Conservation (phyloP, 1,140 invertebrate genomes). For the Aphis gossypii region DNA sequence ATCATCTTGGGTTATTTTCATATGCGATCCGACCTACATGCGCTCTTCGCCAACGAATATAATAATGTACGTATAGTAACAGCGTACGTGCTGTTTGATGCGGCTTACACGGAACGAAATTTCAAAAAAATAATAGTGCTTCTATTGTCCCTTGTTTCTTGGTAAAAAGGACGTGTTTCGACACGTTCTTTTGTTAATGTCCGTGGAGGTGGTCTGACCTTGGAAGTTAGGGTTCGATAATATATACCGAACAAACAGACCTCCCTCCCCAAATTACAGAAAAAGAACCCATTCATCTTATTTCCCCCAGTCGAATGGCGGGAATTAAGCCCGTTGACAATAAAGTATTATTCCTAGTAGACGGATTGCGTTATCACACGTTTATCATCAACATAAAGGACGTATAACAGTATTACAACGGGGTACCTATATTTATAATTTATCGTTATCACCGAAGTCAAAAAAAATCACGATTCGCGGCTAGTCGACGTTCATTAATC, state of each 20-base stretch:
- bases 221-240: slow-evolving; percentile 40
- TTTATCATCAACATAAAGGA: neutral
- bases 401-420: neutral
- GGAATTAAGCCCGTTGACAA: neutral
- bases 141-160: slow-evolving; percentile 45
- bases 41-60: neutral
- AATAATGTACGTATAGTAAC: neutral
- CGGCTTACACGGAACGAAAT: neutral
- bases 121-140: slow-evolving; percentile 4
- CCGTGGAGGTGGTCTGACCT: slow-evolving; percentile 49
- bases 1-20: slow-evolving; percentile 13
- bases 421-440: neutral
- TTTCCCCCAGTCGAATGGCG: neutral
- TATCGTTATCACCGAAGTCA: neutral
- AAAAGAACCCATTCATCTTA: slow-evolving; percentile 24
- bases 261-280: neutral
- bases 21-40: neutral
- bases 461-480: neutral
- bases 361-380: neutral
- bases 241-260: neutral
- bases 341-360: neutral
- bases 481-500: neutral
- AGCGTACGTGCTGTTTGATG: neutral
- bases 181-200: slow-evolving; percentile 40
- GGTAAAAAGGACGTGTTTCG: slow-evolving; percentile 43